phyloP scores from a whole-genome alignment of 2,797 vertebrate genomes.

The Malacoraja senta region DNA sequence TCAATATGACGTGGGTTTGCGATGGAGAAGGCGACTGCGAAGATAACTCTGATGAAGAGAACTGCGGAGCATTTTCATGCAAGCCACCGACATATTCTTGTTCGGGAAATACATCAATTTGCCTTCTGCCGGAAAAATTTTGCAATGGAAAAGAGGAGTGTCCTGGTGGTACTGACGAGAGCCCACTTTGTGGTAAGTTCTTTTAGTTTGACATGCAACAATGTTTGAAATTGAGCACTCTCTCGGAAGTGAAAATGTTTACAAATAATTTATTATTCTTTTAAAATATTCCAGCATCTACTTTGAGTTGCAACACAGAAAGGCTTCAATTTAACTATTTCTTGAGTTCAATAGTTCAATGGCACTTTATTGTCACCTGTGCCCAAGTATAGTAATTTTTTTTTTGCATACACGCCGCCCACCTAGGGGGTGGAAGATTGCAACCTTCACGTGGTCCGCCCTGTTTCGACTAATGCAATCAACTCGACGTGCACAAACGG shows the following conservation, averaged over 20 bases:
- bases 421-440: no score
- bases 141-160: constrained; percentile 90
- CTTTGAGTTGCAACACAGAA: background rate
- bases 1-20: constrained; percentile 97
- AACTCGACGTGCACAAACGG: no score
- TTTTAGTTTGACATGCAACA: background rate
- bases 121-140: constrained; percentile 88
- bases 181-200: constrained; percentile 80
- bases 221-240: background rate
- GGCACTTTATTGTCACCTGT: no score
- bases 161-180: constrained; percentile 89
- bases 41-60: constrained; percentile 91
- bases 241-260: background rate
- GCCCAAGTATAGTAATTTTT: no score
- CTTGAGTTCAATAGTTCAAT: background rate
- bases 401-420: no score
- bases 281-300: background rate
- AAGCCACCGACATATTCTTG: constrained; percentile 91
- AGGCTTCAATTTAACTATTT: background rate
- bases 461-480: no score
- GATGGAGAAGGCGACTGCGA: constrained; percentile 97
- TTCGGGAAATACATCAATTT: constrained; percentile 82
- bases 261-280: background rate
- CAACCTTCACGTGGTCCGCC: no score
- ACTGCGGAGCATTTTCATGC: constrained; percentile 79